Conservation (phyloP, 2,113 vertebrate genomes). For the Saiga tatarica region DNA sequence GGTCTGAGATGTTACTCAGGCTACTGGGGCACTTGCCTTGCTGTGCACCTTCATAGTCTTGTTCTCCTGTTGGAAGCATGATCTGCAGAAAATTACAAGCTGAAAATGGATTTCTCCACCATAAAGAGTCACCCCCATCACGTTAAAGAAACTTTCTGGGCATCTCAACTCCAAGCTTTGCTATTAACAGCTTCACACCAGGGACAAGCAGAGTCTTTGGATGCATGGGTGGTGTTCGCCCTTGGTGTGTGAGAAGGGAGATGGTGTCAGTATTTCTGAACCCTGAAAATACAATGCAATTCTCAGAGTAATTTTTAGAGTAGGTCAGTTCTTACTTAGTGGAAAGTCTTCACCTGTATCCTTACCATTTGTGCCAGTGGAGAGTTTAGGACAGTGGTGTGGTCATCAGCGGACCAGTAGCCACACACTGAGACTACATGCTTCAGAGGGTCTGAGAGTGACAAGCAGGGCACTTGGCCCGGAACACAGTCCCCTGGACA, state of each 20-base stretch:
- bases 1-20: no score
- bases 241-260: background rate
- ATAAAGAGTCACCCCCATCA: background rate
- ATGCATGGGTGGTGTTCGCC: background rate
- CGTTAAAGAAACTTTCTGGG: background rate
- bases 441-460: background rate
- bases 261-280: background rate
- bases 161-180: background rate
- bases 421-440: background rate
- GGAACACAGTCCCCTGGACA: background rate
- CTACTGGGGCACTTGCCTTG: fast-evolving
- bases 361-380: fast-evolving
- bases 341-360: background rate
- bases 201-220: background rate
- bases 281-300: background rate
- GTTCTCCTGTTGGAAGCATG: background rate
- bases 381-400: background rate
- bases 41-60: background rate
- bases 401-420: background rate
- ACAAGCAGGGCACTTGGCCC: background rate
- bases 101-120: background rate
- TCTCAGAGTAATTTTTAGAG: background rate
- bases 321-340: background rate
- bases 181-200: background rate
- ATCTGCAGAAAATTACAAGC: background rate